Percentiles rank a stretch among this genome's conserved stretches.
Conservation (phyloP, 2,113 vertebrate genomes). For the Prionailurus bengalensis region DNA sequence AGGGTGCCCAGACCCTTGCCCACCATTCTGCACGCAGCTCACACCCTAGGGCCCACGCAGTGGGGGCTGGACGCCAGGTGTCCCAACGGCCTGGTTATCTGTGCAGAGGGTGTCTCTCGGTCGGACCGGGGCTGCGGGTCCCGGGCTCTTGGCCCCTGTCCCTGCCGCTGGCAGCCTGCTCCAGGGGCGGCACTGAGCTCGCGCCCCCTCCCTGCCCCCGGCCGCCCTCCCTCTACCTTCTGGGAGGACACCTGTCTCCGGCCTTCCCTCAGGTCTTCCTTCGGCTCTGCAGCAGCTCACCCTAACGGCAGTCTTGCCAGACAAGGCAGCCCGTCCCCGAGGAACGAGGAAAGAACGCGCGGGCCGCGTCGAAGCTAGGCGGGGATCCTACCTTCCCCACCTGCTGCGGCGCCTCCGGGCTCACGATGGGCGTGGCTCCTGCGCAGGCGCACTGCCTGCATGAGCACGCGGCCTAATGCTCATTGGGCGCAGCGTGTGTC, state of each 20-base stretch:
- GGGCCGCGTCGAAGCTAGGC: rapidly evolving
- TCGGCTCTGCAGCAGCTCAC: background rate
- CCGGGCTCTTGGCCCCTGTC: too few species aligned
- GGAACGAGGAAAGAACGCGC: rapidly evolving
- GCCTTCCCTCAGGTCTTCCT: background rate
- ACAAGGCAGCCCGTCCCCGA: rapidly evolving
- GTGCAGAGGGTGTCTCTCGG: too few species aligned
- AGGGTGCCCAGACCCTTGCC: background rate
- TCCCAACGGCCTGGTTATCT: background rate
- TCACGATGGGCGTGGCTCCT: background rate
- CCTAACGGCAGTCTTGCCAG: background rate
- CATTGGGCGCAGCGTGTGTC: background rate
- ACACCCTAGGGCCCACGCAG: background rate
- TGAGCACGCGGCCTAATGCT: too few species aligned
- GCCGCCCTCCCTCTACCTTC: background rate
- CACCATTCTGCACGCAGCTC: background rate
- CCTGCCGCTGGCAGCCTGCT: background rate
- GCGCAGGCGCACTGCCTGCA: background rate
- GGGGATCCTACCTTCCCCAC: background rate
- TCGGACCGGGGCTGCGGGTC: background rate
- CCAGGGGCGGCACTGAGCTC: background rate
- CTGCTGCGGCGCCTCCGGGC: rapidly evolving
- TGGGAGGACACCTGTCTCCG: background rate
- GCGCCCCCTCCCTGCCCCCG: background rate
- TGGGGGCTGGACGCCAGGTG: background rate